phyloP scores from a whole-genome alignment of 1,140 invertebrate genomes.

The Microplitis mediator region DNA sequence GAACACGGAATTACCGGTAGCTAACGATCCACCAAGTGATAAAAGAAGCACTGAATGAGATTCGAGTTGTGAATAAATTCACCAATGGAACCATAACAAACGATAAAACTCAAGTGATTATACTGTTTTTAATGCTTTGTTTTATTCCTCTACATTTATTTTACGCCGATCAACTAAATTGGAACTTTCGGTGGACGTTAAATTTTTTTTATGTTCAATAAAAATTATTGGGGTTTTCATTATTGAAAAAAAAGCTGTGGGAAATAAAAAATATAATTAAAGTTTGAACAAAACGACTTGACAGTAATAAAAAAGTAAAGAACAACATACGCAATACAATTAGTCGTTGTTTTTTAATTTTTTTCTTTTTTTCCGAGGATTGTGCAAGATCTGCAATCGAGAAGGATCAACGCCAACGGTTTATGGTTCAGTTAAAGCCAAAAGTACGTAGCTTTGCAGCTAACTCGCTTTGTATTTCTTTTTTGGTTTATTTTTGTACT shows the following conservation, averaged over 20 bases:
- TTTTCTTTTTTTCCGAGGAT: too few relatives aligned
- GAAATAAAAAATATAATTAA: too few relatives aligned
- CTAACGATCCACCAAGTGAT: slow-evolving; percentile 27
- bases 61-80: slow-evolving; percentile 16
- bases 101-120: not conserved
- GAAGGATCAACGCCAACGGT: not conserved
- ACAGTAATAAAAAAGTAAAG: not conserved
- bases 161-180: not conserved
- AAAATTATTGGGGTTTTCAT: too few relatives aligned
- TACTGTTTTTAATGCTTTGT: not conserved
- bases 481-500: not conserved
- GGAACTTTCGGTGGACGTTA: not conserved
- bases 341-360: not conserved
- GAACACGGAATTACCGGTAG: slow-evolving; percentile 9
- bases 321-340: slow-evolving; percentile 5
- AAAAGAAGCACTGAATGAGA: slow-evolving; percentile 13
- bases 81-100: not conserved
- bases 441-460: not conserved
- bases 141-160: too few relatives aligned
- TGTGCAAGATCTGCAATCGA: too few relatives aligned
- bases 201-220: not conserved
- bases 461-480: not conserved
- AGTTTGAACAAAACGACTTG: too few relatives aligned
- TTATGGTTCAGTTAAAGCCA: not conserved
- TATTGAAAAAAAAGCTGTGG: too few relatives aligned